Evolutionary conservation across 1,140 invertebrate genomes (phyloP).

Genomic region (Lineus longissimus): DNA sequence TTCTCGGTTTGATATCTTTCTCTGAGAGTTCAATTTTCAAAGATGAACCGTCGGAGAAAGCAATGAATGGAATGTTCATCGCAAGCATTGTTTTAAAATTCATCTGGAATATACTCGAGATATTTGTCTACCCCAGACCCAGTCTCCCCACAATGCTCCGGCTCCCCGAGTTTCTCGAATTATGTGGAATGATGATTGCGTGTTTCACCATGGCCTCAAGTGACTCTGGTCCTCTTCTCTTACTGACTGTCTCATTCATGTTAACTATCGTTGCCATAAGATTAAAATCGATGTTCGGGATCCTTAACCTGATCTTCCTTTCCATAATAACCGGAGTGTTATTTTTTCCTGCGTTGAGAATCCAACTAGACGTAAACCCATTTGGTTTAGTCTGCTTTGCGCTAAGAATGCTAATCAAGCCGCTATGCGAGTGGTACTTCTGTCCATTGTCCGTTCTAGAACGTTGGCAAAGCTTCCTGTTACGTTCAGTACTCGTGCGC

Average conservation of each 20-base stretch:
- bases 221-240: slow-evolving; percentile 28
- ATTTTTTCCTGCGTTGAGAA: slow-evolving; percentile 27
- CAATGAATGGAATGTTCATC: slow-evolving; percentile 40
- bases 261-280: slow-evolving; percentile 37
- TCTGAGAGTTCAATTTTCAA: slow-evolving; percentile 28
- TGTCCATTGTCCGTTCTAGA: slow-evolving; percentile 39
- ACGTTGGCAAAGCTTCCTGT: slow-evolving; percentile 40
- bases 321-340: slow-evolving; percentile 26
- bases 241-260: slow-evolving; percentile 36
- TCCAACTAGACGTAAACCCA: slow-evolving; percentile 28
- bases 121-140: slow-evolving; percentile 27
- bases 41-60: slow-evolving; percentile 33
- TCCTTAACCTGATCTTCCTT: slow-evolving; percentile 32
- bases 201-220: slow-evolving; percentile 30
- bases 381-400: slow-evolving; percentile 42
- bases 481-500: slow-evolving; percentile 26
- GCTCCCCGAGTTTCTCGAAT: slow-evolving; percentile 32
- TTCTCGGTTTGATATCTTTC: slow-evolving; percentile 45
- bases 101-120: slow-evolving; percentile 36
- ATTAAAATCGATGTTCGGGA: slow-evolving; percentile 38
- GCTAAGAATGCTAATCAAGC: slow-evolving; percentile 37
- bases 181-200: slow-evolving; percentile 39
- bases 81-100: slow-evolving; percentile 33
- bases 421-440: slow-evolving; percentile 44
- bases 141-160: slow-evolving; percentile 26